Conservation (phyloP, 2,797 vertebrate species). For the Pseudochirops cupreus region DNA sequence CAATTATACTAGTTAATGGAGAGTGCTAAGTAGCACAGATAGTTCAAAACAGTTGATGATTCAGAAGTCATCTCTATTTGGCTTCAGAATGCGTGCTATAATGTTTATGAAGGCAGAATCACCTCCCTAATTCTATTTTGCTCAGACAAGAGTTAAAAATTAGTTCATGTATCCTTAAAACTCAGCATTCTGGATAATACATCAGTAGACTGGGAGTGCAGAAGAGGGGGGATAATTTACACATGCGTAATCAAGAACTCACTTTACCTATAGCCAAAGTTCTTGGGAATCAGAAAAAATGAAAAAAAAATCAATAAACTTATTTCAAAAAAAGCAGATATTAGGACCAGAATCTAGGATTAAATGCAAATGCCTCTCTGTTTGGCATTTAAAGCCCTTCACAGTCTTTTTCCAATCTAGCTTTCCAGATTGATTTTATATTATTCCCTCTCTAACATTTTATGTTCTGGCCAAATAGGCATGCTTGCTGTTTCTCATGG, state of each 20-base stretch:
- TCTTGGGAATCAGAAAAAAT: not conserved
- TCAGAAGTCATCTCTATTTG: not conserved
- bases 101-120: not conserved
- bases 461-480: not conserved
- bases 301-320: not conserved
- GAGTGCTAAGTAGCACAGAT: not conserved
- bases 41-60: not conserved
- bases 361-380: not conserved
- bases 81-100: not conserved
- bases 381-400: not conserved
- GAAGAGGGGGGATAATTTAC: not conserved
- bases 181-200: not conserved
- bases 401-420: not conserved
- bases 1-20: not conserved
- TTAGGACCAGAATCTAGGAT: not conserved
- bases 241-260: not conserved
- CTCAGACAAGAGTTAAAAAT: not conserved
- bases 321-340: not conserved
- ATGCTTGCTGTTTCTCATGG: not conserved
- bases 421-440: not conserved
- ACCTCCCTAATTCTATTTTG: not conserved
- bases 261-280: not conserved
- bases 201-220: not conserved
- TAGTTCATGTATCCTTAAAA: not conserved
- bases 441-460: not conserved